Base-by-base conservation (phyloP, 2,888 invertebrate species). In the Mycalesis mineus region DNA sequence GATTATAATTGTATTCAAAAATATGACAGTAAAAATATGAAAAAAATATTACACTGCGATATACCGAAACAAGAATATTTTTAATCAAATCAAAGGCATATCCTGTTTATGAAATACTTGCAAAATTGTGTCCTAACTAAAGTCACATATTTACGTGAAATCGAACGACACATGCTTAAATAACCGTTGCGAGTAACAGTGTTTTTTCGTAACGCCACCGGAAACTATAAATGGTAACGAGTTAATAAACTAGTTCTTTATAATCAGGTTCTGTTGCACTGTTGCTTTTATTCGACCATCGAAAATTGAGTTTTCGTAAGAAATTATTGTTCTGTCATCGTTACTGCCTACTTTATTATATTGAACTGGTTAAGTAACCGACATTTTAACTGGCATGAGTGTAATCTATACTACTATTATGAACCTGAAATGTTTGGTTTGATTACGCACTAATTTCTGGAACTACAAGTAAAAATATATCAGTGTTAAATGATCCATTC, bases 151-250 rank as follows among this genome's bases (percentile, higher is more conserved):
- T 33, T 13, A 49, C n/a, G 49, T 36, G 49, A 49, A 49, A 50
- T 50, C 50, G 31, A 51, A 51, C 15, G 41, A 15, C 40, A n/a
- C 31, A 45, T 9, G 5, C 41, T 33, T 40, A 33, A 13, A 36
- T 42, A 51, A 51, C 40, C 17, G 42, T 51, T 31, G 15, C 41
- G 11, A 9, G 28, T 39, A 37, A 37, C 49, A 0, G 48, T 40
- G 31, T 47, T 47, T 54, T 49, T 56, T 56, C 44, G 50, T 44
- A 57, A 57, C 44, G 9, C 50, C 15, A 39, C 44, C 56, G 56
- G 44, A 56, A 51, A 57, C 29, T 39, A 15, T 42, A 2, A 57
- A 44, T 50, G 50, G 45, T 17, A 57, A 37, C 44, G 15, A 17
- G 42, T 57, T 44, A 44, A 17, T 11, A 45, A 57, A 57, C 51